phyloP scores from a whole-genome alignment of 1,140 invertebrate genomes.

The Heliothis subflexa region DNA sequence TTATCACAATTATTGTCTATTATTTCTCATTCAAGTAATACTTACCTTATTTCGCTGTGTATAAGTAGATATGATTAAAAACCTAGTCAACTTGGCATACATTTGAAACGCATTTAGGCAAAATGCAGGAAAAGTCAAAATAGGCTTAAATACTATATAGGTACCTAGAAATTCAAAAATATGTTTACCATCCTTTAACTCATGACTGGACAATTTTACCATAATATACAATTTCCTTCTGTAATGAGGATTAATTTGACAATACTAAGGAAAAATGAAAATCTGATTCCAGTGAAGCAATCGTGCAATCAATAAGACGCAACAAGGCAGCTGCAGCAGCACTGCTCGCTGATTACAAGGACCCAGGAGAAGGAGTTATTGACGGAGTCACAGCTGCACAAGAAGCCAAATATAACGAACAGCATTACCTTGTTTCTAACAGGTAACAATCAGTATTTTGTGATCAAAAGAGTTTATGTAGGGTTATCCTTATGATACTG shows the following conservation, averaged over 20 bases:
- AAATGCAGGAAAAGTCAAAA: too few relatives aligned
- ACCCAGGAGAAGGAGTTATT: constrained; percentile 84
- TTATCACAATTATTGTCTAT: not conserved
- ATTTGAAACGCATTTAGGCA: too few relatives aligned
- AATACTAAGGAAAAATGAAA: not conserved
- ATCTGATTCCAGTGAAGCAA: constrained; percentile 88
- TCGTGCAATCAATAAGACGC: constrained; percentile 90
- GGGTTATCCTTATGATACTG: too few relatives aligned
- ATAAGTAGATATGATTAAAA: too few relatives aligned
- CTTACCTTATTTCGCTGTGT: too few relatives aligned
- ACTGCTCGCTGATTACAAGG: constrained; percentile 90
- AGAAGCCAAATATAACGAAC: constrained; percentile 87
- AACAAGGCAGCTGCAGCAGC: constrained; percentile 90
- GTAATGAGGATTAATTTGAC: not conserved
- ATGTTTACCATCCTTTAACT: constrained; percentile 7
- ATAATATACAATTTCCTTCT: too few relatives aligned
- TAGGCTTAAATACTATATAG: too few relatives aligned
- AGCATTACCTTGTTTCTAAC: constrained; percentile 87
- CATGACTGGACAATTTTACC: not conserved
- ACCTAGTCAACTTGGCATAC: too few relatives aligned
- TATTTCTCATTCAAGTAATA: too few relatives aligned
- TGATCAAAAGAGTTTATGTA: not conserved
- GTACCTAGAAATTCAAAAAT: too few relatives aligned
- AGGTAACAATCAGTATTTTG: constrained; percentile 63
- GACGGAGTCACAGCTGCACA: constrained; percentile 87